Conservation (phyloP, 2,113 vertebrate species). For the Verasper variegatus region DNA sequence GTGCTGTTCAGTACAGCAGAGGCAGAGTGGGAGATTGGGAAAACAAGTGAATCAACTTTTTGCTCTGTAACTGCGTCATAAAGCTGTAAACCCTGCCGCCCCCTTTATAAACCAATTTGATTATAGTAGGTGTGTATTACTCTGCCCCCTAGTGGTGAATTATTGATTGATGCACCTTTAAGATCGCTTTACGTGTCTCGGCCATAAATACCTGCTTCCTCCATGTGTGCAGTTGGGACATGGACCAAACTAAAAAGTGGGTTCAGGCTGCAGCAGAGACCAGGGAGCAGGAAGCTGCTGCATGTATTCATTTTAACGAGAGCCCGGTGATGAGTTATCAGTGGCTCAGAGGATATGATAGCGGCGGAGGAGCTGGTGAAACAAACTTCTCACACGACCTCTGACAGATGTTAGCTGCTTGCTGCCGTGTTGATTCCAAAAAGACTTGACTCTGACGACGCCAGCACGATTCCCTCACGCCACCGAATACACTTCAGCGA, state of each 20-base stretch:
- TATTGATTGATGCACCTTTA: too few relatives aligned
- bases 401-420: not conserved
- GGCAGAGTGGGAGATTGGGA: not conserved
- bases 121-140: too few relatives aligned
- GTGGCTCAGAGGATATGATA: not conserved
- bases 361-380: not conserved
- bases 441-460: not conserved
- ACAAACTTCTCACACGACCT: not conserved
- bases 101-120: too few relatives aligned
- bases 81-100: not conserved
- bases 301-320: not conserved
- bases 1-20: slow-evolving; percentile 6
- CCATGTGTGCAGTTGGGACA: too few relatives aligned
- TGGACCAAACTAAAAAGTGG: too few relatives aligned
- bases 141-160: too few relatives aligned
- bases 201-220: too few relatives aligned
- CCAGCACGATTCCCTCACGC: not conserved
- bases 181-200: not conserved
- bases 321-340: not conserved
- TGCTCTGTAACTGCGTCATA: not conserved
- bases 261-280: not conserved
- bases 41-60: not conserved
- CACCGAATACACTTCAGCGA: not conserved
- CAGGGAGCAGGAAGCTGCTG: not conserved
- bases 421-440: not conserved